These are phyloP conservation scores for Rhagologus leucostigma DNA, from an alignment of 2,113 vertebrate species.

Conservation along the genomic window DNA sequence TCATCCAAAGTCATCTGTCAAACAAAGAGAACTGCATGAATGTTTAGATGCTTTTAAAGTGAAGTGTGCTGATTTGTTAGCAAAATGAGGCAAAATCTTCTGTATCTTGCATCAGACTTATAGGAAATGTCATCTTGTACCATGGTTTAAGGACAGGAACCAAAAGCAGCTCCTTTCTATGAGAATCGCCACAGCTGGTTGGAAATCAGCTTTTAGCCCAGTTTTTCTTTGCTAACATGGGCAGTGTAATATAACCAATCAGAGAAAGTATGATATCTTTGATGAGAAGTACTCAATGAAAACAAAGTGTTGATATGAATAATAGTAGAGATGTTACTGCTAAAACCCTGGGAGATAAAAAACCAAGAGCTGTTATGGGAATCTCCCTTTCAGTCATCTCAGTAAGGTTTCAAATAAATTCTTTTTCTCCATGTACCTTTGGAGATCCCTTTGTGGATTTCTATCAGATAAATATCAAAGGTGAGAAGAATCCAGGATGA, in stretches of 20 bases:
- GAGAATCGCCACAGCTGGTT: neutral
- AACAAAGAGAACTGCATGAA: neutral
- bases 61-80: neutral
- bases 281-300: neutral
- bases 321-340: neutral
- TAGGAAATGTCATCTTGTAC: neutral
- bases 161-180: neutral
- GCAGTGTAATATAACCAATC: neutral
- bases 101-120: neutral
- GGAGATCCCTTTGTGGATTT: neutral
- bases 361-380: rapidly evolving
- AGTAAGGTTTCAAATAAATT: neutral
- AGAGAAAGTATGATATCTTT: neutral
- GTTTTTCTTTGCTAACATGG: neutral
- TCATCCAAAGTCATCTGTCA: neutral
- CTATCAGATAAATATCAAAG: neutral
- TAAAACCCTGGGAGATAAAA: neutral
- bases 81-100: neutral
- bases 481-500: neutral
- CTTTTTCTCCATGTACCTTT: neutral
- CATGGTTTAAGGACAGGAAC: neutral
- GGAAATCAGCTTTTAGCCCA: neutral
- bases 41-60: neutral
- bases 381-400: neutral
- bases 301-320: neutral